phyloP scores from a whole-genome alignment of 2,797 vertebrate genomes.

The Apogon hyalosoma region DNA sequence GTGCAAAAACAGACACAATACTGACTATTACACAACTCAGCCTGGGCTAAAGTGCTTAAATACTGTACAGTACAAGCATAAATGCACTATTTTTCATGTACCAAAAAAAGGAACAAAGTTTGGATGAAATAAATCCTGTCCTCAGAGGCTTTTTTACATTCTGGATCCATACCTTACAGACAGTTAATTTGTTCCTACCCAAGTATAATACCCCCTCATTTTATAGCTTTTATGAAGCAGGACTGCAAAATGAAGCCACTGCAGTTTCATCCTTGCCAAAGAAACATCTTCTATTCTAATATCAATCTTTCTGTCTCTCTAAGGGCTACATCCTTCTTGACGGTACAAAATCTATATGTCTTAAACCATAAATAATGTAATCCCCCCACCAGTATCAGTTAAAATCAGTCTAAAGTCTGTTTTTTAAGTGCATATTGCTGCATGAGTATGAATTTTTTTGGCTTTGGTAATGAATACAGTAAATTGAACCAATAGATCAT shows the following conservation, averaged over 20 bases:
- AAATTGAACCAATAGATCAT: not conserved
- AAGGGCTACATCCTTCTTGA: slow-evolving; percentile 34
- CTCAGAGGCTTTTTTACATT: slow-evolving; percentile 11
- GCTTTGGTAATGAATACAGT: not conserved
- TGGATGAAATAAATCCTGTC: slow-evolving; percentile 13
- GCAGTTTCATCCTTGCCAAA: slow-evolving; percentile 31
- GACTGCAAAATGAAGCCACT: slow-evolving; percentile 53
- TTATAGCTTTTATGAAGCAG: slow-evolving; percentile 28
- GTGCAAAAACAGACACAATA: slow-evolving; percentile 1
- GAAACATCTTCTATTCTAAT: slow-evolving; percentile 39
- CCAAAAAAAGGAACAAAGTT: slow-evolving; percentile 3
- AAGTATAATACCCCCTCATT: slow-evolving; percentile 47
- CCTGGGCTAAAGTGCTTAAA: not conserved
- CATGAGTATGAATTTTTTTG: not conserved
- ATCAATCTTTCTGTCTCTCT: slow-evolving; percentile 41
- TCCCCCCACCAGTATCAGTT: slow-evolving; percentile 13
- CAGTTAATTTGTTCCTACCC: slow-evolving; percentile 47
- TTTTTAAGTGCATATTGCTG: slow-evolving; percentile 1
- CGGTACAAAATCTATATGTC: slow-evolving; percentile 17
- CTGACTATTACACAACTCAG: not conserved
- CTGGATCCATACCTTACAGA: slow-evolving; percentile 39
- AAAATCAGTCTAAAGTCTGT: slow-evolving; percentile 10
- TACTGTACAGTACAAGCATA: not conserved
- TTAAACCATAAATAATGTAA: slow-evolving; percentile 1
- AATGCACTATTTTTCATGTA: slow-evolving; percentile 15